Conservation (phyloP, 2,797 vertebrate species). For the Melanotaenia trifasciata region DNA sequence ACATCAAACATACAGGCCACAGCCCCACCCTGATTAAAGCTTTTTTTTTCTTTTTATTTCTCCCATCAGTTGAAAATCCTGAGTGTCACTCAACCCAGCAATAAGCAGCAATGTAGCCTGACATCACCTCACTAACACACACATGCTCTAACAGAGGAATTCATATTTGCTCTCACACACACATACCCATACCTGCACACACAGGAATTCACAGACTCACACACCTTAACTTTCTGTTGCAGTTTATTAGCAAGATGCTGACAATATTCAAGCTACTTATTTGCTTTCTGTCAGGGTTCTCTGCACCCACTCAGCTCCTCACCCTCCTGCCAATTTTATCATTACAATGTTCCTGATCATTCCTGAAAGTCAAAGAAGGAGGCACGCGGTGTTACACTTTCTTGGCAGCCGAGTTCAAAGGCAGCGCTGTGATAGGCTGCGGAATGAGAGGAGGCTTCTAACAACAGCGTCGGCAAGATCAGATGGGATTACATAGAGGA, state of each 20-base stretch:
- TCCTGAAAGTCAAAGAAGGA: slow-evolving; percentile 74
- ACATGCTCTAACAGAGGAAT: slow-evolving; percentile 34
- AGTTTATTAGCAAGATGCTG: slow-evolving; percentile 78
- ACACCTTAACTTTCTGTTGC: slow-evolving; percentile 53
- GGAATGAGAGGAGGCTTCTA: slow-evolving; percentile 68
- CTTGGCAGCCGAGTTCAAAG: slow-evolving; percentile 82
- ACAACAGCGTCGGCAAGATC: slow-evolving; percentile 71
- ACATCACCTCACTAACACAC: slow-evolving; percentile 62
- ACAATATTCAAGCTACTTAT: slow-evolving; percentile 71
- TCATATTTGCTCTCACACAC: slow-evolving; percentile 42
- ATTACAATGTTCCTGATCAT: slow-evolving; percentile 79
- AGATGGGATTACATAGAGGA: slow-evolving; percentile 64
- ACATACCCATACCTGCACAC: slow-evolving; percentile 20
- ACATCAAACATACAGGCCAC: slow-evolving; percentile 78
- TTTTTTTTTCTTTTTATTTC: slow-evolving; percentile 61
- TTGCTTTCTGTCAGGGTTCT: slow-evolving; percentile 60
- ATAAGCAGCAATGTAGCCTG: slow-evolving; percentile 75
- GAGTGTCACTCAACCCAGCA: slow-evolving; percentile 79
- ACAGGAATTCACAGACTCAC: slow-evolving; percentile 53
- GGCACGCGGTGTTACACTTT: slow-evolving; percentile 67
- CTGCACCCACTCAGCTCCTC: slow-evolving; percentile 62
- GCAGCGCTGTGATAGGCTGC: slow-evolving; percentile 57
- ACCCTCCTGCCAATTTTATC: slow-evolving; percentile 72
- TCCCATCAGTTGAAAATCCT: slow-evolving; percentile 69
- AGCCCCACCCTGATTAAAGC: slow-evolving; percentile 74